Percentiles rank a stretch among this genome's conserved stretches.
These are phyloP conservation scores for Recurvirostra avosetta DNA, from an alignment of 2,113 vertebrate species.

Conservation along the genomic window DNA sequence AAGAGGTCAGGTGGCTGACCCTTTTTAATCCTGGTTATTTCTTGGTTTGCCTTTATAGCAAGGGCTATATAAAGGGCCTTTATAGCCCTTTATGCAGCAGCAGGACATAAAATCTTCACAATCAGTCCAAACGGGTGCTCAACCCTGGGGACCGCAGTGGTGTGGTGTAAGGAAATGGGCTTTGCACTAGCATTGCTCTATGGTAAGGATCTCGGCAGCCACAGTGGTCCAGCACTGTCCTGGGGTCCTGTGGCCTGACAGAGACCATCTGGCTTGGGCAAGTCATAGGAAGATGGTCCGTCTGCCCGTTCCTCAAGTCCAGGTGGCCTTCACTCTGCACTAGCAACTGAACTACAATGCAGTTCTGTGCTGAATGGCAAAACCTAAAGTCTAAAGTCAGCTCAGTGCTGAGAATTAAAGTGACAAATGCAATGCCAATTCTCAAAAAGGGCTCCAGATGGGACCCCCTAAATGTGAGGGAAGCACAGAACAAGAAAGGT, in stretches of 20 bases:
- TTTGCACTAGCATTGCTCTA: rapidly evolving
- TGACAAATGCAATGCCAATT: neutral
- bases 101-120: rapidly evolving
- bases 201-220: neutral
- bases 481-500: neutral
- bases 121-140: neutral
- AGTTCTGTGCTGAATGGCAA: neutral
- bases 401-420: neutral
- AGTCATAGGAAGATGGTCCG: neutral
- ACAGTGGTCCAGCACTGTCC: neutral
- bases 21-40: neutral
- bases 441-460: neutral
- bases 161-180: neutral
- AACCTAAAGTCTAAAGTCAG: neutral
- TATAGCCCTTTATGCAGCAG: neutral
- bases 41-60: neutral
- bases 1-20: neutral
- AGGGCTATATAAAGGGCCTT: neutral
- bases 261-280: neutral
- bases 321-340: neutral
- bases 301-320: neutral
- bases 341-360: neutral
- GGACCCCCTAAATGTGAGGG: neutral
- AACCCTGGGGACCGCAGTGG: neutral
- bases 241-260: neutral